Conservation (phyloP, 2,797 vertebrate species). For the Lepidocolaptes lacrymiger region DNA sequence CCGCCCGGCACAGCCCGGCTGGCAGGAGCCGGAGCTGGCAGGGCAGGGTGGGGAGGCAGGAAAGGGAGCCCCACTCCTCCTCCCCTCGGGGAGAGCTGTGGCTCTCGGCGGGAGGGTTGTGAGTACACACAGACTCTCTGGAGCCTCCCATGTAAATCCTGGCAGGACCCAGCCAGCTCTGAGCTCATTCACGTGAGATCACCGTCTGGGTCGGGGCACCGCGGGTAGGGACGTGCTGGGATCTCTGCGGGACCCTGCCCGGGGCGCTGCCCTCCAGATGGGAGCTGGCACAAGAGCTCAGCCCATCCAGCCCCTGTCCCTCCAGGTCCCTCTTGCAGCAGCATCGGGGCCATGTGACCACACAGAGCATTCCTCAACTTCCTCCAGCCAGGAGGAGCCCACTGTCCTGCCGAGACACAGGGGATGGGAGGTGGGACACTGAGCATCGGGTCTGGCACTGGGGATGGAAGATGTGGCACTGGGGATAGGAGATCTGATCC, state of each 20-base stretch:
- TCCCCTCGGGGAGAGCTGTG: slow-evolving; percentile 53
- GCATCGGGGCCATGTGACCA: accelerated
- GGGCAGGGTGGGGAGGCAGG: slow-evolving; percentile 56
- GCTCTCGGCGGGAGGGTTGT: slow-evolving; percentile 48
- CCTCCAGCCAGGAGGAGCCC: background rate
- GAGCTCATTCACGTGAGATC: slow-evolving; percentile 65
- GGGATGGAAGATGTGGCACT: accelerated
- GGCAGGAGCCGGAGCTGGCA: slow-evolving; percentile 34
- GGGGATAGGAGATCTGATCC: background rate
- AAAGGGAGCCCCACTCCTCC: slow-evolving; percentile 46
- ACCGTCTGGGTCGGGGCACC: background rate
- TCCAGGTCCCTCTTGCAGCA: background rate
- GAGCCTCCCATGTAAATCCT: slow-evolving; percentile 67
- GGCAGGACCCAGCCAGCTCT: slow-evolving; percentile 63
- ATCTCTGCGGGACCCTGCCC: background rate
- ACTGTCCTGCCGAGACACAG: accelerated
- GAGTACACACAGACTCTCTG: slow-evolving; percentile 67
- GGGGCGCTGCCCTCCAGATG: background rate
- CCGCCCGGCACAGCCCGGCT: background rate
- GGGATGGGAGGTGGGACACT: background rate
- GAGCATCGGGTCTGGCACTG: background rate
- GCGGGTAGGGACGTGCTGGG: background rate
- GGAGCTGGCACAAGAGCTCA: background rate
- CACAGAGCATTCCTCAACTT: accelerated
- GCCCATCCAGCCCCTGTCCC: accelerated